Evolutionary conservation across 2,888 invertebrate species (phyloP).

Genomic region (Tipula helvola): DNA sequence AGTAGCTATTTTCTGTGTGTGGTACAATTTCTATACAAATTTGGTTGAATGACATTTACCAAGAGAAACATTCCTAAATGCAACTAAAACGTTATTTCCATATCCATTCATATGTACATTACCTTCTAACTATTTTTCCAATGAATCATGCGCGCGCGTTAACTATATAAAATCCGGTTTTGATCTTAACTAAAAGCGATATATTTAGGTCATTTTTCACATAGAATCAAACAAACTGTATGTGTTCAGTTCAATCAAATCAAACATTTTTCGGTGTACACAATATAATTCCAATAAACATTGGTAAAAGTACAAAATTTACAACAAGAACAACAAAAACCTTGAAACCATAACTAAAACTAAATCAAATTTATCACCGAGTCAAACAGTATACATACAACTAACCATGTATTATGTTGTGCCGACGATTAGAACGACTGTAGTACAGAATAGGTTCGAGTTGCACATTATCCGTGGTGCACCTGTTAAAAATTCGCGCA

Average conservation of each 20-base stretch:
- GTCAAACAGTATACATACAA: neutral
- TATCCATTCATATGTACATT: too few species aligned
- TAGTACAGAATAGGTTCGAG: neutral
- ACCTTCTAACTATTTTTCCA: neutral
- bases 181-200: neutral
- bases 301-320: neutral
- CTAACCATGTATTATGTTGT: too few species aligned
- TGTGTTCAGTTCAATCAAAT: neutral
- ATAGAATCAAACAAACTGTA: neutral
- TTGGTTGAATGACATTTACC: too few species aligned
- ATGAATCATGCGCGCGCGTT: neutral
- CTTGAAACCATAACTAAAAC: neutral
- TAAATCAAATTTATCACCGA: neutral
- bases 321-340: neutral
- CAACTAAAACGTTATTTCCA: too few species aligned
- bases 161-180: neutral
- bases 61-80: too few species aligned
- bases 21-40: too few species aligned
- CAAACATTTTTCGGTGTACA: neutral
- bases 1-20: too few species aligned
- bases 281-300: neutral
- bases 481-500: neutral
- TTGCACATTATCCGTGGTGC: neutral
- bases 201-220: neutral
- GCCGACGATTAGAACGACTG: neutral